A percentile compares a stretch with the other conserved stretches of the same genome.
Conservation (phyloP, 2,888 invertebrate genomes). For the Euclidia mi region DNA sequence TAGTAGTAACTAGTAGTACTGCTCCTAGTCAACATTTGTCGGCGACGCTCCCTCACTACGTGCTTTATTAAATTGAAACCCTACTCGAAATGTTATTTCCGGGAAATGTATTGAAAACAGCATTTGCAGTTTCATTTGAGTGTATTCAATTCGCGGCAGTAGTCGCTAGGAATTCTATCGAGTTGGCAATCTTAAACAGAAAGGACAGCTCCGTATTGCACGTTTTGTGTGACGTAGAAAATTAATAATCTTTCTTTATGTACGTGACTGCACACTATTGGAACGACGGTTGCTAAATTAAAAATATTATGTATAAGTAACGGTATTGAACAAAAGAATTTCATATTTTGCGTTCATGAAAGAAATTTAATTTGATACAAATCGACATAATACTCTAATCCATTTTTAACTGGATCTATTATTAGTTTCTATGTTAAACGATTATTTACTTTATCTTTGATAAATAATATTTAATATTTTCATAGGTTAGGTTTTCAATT, state of each 20-base stretch:
- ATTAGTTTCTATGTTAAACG: too few species aligned
- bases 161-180: constrained; percentile 32
- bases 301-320: background rate
- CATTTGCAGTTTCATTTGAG: constrained; percentile 52
- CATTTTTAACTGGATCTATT: too few species aligned
- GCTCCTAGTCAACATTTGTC: constrained; percentile 33
- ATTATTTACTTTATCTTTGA: too few species aligned
- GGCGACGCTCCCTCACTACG: constrained; percentile 34
- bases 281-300: background rate
- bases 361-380: too few species aligned
- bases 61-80: constrained; percentile 58
- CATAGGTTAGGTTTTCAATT: too few species aligned
- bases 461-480: too few species aligned
- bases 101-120: constrained; percentile 54
- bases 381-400: too few species aligned
- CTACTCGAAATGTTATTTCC: constrained; percentile 50
- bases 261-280: background rate
- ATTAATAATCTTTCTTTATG: constrained; percentile 15
- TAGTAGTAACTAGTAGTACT: constrained; percentile 46
- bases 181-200: constrained; percentile 40
- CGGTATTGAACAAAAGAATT: too few species aligned
- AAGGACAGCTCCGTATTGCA: constrained; percentile 9
- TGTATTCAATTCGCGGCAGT: constrained; percentile 41
- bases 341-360: too few species aligned
- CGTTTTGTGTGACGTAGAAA: constrained; percentile 11